These are phyloP conservation scores for rabbit (Oryctolagus cuniculus) DNA, from an alignment of 2,113 vertebrate species.

Conservation along the genomic window DNA sequence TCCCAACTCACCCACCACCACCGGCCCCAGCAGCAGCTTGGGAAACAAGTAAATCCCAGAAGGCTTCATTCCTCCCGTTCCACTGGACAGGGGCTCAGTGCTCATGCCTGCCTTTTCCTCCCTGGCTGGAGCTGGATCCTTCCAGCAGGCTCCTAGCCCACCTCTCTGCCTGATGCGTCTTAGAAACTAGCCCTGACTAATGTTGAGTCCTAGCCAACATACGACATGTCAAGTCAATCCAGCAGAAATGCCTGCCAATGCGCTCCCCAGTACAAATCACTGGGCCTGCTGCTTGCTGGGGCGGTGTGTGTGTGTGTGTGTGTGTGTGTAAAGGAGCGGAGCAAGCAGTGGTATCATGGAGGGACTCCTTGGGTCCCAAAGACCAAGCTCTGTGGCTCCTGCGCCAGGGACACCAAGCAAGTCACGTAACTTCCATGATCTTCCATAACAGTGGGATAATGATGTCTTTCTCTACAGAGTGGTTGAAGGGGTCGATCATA, in stretches of 20 bases:
- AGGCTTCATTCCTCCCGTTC: not conserved
- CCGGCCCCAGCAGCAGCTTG: not conserved
- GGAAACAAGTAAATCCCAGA: slow-evolving; percentile 29
- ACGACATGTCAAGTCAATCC: not conserved
- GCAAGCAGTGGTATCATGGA: no score
- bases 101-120: not conserved
- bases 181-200: slow-evolving; percentile 3
- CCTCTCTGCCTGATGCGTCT: not conserved
- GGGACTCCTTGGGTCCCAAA: no score
- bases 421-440: not conserved
- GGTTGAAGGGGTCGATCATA: not conserved
- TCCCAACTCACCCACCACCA: not conserved
- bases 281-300: not conserved
- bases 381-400: not conserved
- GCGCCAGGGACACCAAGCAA: not conserved
- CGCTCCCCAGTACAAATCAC: not conserved
- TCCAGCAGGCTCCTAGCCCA: not conserved
- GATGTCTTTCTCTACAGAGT: not conserved
- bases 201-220: not conserved
- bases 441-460: not conserved
- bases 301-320: not conserved
- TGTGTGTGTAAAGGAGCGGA: no score
- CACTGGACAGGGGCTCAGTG: not conserved
- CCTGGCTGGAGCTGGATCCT: not conserved
- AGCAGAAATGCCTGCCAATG: not conserved